Percentiles rank a stretch among this genome's conserved stretches.
phyloP scores from a whole-genome alignment of 2,113 vertebrate species.

The Eulemur rufifrons region DNA sequence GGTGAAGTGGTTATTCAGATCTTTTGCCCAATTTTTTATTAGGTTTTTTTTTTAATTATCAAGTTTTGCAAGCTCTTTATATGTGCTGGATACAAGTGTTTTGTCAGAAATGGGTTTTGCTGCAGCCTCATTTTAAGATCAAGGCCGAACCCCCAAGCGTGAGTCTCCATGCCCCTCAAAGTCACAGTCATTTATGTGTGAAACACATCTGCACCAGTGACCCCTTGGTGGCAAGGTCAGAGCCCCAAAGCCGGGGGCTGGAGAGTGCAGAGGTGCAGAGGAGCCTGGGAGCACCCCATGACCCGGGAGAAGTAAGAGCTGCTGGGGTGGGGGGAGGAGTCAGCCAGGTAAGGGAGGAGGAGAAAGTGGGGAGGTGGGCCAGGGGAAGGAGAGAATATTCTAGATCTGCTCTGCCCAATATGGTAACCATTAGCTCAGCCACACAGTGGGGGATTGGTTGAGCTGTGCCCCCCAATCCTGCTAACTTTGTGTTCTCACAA shows the following conservation, averaged over 20 bases:
- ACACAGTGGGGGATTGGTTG: background rate
- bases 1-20: background rate
- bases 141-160: background rate
- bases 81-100: background rate
- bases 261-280: background rate
- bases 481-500: background rate
- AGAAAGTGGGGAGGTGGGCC: background rate
- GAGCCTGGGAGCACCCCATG: background rate
- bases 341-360: background rate
- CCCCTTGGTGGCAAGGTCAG: background rate
- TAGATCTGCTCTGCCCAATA: background rate
- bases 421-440: no score
- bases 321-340: fast-evolving
- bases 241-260: background rate
- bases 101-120: background rate
- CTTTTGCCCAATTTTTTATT: background rate
- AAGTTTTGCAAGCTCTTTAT: background rate
- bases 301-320: background rate
- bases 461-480: background rate
- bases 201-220: background rate
- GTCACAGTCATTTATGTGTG: background rate
- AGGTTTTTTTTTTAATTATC: background rate
- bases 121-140: background rate
- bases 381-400: background rate
- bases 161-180: background rate